These are phyloP conservation scores for Microtus richardsoni DNA, from an alignment of 2,113 vertebrate genomes.

Conservation along the genomic window DNA sequence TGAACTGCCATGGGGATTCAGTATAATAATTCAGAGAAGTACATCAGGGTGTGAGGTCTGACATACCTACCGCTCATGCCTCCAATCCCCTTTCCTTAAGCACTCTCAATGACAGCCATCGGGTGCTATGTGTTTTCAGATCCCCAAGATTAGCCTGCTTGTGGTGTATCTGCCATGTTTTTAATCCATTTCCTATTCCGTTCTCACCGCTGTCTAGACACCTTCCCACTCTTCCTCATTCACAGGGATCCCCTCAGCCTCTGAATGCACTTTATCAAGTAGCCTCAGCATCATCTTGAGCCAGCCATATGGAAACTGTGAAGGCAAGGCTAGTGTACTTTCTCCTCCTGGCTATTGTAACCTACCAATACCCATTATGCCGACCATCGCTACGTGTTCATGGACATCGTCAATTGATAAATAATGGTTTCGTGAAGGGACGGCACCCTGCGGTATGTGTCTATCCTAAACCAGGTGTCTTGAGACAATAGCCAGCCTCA, in stretches of 20 bases:
- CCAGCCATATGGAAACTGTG: fast-evolving
- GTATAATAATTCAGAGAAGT: neutral
- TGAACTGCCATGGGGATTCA: neutral
- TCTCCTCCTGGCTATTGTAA: neutral
- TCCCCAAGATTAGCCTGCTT: neutral
- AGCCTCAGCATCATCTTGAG: no score
- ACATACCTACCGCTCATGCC: no score
- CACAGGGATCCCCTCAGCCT: neutral
- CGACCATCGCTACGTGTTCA: neutral
- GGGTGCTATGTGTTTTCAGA: fast-evolving
- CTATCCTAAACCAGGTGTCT: neutral
- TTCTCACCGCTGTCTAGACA: neutral
- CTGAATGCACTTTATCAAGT: fast-evolving
- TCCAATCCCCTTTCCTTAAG: neutral
- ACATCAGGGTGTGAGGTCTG: neutral
- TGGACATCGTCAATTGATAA: neutral
- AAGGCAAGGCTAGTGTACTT: neutral
- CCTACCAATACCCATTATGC: neutral
- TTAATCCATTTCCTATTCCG: fast-evolving
- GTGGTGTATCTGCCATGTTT: fast-evolving
- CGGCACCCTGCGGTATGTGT: neutral
- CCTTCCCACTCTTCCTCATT: neutral
- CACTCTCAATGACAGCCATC: fast-evolving
- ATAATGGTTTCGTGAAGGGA: neutral
- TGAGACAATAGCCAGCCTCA: conserved; percentile 40